Evolutionary conservation across 2,888 invertebrate species (phyloP), one percentile per base, ranked within the genome.

Genomic region (Agrochola lychnidis): DNA sequence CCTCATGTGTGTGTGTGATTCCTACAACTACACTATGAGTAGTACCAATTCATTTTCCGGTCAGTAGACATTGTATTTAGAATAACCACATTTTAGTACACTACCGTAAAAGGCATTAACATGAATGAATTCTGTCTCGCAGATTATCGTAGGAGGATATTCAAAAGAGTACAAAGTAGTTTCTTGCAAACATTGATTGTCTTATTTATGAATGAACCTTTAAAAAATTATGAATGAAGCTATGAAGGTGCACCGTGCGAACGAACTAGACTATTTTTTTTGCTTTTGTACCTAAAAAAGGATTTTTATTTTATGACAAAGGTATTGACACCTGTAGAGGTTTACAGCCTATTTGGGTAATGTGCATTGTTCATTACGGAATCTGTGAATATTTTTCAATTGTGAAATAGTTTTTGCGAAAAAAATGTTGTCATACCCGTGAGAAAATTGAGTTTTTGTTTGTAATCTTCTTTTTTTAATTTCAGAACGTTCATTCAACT

Each of bases 281-380:
- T 81, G 56, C 82, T 56, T 76, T 64, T 75, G 6, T 22, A n/a
- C n/a, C n/a, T n/a, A 74, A 74, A 82, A 82, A 76, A 79, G 71
- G 70, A 66, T 75, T 82, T 83, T 80, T 82, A 68, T 75, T 82
- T 81, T 81, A 72, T 76, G 77, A 88, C 79, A 87, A 87, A 80
- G 78, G 79, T 79, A 80, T 83, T 85, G 82, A 80, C 86, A 87
- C 88, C 88, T 87, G 87, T 87, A 81, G 78, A 80, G 82, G 72
- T 84, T 80, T 84, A 83, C 82, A 82, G 81, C 77, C 76, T 75
- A 76, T 77, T 88, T 87, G 82, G 78, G 85, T 87, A 88, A 84
- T 83, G 75, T 56, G 48, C 75, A 83, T 85, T 84, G 83, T 85
- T 73, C 72, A 82, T 80, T 81, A 83, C 78, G 70, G 76, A 80